Evolutionary conservation across 2,888 invertebrate species (phyloP), one percentile per base, ranked within the genome.

Genomic region (Brenthis daphne): DNA sequence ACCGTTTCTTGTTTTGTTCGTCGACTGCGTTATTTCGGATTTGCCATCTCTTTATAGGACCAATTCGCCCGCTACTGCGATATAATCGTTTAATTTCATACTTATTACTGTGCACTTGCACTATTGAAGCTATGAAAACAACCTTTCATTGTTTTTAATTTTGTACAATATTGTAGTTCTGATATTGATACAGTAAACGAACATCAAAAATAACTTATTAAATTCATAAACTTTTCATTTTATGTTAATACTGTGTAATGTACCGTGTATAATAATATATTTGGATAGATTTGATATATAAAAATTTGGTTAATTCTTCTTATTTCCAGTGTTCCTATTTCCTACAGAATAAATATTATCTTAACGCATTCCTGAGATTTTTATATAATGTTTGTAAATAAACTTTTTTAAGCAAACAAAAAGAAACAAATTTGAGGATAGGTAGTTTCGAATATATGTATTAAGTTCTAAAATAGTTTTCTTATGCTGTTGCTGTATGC

Each of bases 21-120:
- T 77, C 76, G 83, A 79, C 82, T 79, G 82, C 81, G 89, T 85
- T 89, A 90, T 90, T 90, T 89, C 83, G 80, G 87, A 84, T 83
- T 86, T 80, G 84, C 83, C 78, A 83, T 83, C 82, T 85, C 82
- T 81, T 79, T 84, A 82, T 79, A 80, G 77, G 72, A 76, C 71
- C 74, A 75, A 74, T 76, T 75, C 75, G 70, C 73, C 66, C 58
- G 69, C 58, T 65, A 69, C 63, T 69, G 51, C 55, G 68, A 70
- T 73, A 70, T 68, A 67, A 74, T 70, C 68, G 63, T 60, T 73
- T 61, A 47, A 53, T 61, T 65, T 68, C 29, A 60, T 57, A 53
- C 24, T 64, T 65, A 47, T 65, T 66, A 61, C 60, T 57, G 51
- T 54, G 64, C 53, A 60, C 64, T 33, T 43, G 43, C 43, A 47